Base-by-base conservation (phyloP, 2,888 invertebrate genomes). In the Elysia crispata region DNA sequence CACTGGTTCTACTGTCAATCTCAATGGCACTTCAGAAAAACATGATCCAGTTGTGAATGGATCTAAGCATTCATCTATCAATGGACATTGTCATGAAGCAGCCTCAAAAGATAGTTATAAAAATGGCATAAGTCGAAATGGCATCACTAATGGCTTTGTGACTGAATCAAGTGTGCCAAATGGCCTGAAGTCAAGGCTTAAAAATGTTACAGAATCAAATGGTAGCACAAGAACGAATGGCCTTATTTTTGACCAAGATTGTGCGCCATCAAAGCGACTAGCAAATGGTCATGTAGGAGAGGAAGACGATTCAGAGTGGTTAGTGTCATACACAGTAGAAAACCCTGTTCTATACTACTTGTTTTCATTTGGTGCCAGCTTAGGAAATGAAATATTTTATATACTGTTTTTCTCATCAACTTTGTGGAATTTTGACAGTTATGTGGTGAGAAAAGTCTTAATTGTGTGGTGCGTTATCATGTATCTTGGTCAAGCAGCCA, bases 361-460 rank as follows among this genome's bases (percentile, higher is more conserved):
- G 83, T 97, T 97, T 91, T 92, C 95, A 28, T 94, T 97, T 89
- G 97, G 97, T 25, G 97, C 97, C 0, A 95, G 95, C 82, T 92
- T 98, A 41, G 97, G 97, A 0, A 97, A 97, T 92, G 97, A 97
- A 93, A 94, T 95, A 83, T 98, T 98, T 92, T 98, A 97, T 92
- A 95, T 96, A 0, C 94, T 95, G n/a, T 97, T 97, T 90, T 97
- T 97, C 89, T 97, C 97, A 0, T 97, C 97, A 92, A 96, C 97
- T 95, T 96, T 97, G 90, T 98, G 97, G 97, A 98, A 97, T 92
- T 94, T 97, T 80, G 97, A 97, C 92, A 96, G 96, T 28, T 95
- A 95, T 41, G 96, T 97, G 1, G 96, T 96, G 20, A 93, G 97
- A 86, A 94, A 96, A 91, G 95, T 97, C 30, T 86, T 88, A 57